These are phyloP conservation scores for Colletes latitarsis DNA, from an alignment of 1,140 invertebrate genomes.

Conservation along the genomic window DNA sequence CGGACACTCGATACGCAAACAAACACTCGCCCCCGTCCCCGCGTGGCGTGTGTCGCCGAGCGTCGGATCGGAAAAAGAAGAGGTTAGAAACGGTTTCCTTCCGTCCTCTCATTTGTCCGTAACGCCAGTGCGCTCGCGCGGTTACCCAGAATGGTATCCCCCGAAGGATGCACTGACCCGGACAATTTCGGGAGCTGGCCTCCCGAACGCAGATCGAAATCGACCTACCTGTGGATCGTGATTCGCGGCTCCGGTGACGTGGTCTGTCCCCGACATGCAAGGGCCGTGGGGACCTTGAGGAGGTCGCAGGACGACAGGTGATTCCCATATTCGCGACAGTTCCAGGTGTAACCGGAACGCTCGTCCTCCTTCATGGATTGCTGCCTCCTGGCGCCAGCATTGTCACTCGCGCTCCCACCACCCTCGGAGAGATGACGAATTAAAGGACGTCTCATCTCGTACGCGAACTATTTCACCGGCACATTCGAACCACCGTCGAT, in stretches of 20 bases:
- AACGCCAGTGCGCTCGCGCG: conserved; percentile 51
- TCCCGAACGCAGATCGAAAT: conserved; percentile 21
- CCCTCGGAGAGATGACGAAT: conserved; percentile 78
- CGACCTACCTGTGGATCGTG: conserved; percentile 73
- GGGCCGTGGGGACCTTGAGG: conserved; percentile 72
- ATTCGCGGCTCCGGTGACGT: conserved; percentile 71
- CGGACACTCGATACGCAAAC: too few relatives aligned
- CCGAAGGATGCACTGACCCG: conserved; percentile 46
- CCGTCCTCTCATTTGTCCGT: background rate
- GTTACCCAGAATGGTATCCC: conserved; percentile 43
- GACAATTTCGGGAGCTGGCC: conserved; percentile 32
- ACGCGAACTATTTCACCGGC: conserved; percentile 25
- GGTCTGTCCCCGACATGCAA: conserved; percentile 63
- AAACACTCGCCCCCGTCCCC: too few relatives aligned
- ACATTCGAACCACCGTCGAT: conserved; percentile 22
- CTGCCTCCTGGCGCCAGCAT: conserved; percentile 55
- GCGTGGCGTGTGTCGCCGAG: too few relatives aligned
- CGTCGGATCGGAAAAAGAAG: too few relatives aligned
- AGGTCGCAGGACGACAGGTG: conserved; percentile 77
- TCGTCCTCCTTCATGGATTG: conserved; percentile 68
- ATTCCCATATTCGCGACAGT: conserved; percentile 74
- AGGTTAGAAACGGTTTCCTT: too few relatives aligned
- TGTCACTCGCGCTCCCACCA: conserved; percentile 69
- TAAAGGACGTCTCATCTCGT: conserved; percentile 75
- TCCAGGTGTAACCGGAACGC: conserved; percentile 67